Conservation (phyloP, 1,140 invertebrate genomes). For the Papilio dardanus region DNA sequence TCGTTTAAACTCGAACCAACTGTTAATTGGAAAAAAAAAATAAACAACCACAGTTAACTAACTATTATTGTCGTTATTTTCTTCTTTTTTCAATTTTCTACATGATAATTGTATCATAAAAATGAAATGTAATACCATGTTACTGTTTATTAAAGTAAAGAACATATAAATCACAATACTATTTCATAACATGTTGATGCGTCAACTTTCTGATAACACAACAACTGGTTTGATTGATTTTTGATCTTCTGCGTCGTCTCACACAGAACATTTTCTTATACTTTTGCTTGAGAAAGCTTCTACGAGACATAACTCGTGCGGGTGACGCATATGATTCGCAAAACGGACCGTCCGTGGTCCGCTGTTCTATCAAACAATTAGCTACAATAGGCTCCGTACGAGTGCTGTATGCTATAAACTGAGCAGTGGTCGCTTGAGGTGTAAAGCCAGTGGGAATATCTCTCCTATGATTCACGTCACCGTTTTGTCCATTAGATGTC, state of each 20-base stretch:
- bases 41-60: background rate
- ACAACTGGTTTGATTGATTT: slow-evolving; percentile 40
- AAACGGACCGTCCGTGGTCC: slow-evolving; percentile 16
- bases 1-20: slow-evolving; percentile 12
- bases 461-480: slow-evolving; percentile 22
- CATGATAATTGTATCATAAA: too few species aligned
- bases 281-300: slow-evolving; percentile 53
- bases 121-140: background rate
- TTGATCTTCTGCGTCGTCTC: slow-evolving; percentile 54
- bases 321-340: slow-evolving; percentile 34
- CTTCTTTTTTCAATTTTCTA: too few species aligned
- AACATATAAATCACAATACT: slow-evolving; percentile 29
- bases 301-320: slow-evolving; percentile 45
- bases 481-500: slow-evolving; percentile 52
- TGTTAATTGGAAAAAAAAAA: background rate
- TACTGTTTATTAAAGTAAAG: slow-evolving; percentile 14
- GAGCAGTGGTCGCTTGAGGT: slow-evolving; percentile 47
- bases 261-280: slow-evolving; percentile 57
- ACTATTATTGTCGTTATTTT: background rate
- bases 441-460: slow-evolving; percentile 48
- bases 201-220: slow-evolving; percentile 33
- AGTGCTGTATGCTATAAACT: slow-evolving; percentile 48
- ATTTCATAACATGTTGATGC: slow-evolving; percentile 15
- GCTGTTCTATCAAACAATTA: slow-evolving; percentile 40
- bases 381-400: slow-evolving; percentile 42